phyloP scores from a whole-genome alignment of 2,113 vertebrate genomes.

The Mystacornis crossleyi region DNA sequence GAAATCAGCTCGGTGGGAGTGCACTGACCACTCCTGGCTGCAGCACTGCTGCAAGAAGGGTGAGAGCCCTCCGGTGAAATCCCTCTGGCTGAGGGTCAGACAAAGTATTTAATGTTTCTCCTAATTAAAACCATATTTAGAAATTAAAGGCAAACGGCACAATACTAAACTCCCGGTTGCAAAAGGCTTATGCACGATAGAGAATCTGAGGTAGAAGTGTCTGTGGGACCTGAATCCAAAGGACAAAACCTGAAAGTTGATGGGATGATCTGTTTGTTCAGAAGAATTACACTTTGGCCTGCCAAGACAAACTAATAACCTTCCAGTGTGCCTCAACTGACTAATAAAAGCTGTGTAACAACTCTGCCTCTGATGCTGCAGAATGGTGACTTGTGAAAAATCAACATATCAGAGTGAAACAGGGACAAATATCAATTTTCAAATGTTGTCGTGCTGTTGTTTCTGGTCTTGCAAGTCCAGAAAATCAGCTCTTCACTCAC shows the following conservation, averaged over 20 bases:
- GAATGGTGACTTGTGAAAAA: background rate
- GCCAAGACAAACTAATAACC: background rate
- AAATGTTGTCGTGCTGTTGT: background rate
- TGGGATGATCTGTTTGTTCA: background rate
- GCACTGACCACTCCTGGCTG: background rate
- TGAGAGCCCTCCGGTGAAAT: background rate
- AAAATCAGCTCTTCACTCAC: background rate
- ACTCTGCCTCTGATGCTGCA: background rate
- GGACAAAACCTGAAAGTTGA: background rate
- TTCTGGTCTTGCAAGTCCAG: background rate
- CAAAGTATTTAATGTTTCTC: background rate
- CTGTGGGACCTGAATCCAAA: background rate
- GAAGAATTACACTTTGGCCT: background rate
- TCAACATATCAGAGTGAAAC: background rate
- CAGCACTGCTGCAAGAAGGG: no score
- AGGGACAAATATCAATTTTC: background rate
- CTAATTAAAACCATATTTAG: background rate
- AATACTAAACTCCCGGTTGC: background rate
- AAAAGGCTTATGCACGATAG: background rate
- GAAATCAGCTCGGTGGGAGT: background rate
- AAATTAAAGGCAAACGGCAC: background rate
- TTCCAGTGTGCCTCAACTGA: background rate
- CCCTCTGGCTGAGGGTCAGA: background rate
- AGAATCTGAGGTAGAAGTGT: background rate
- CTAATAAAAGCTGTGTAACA: background rate